These are phyloP conservation scores for Gambusia holbrooki DNA, from an alignment of 2,113 vertebrate species.

Conservation along the genomic window DNA sequence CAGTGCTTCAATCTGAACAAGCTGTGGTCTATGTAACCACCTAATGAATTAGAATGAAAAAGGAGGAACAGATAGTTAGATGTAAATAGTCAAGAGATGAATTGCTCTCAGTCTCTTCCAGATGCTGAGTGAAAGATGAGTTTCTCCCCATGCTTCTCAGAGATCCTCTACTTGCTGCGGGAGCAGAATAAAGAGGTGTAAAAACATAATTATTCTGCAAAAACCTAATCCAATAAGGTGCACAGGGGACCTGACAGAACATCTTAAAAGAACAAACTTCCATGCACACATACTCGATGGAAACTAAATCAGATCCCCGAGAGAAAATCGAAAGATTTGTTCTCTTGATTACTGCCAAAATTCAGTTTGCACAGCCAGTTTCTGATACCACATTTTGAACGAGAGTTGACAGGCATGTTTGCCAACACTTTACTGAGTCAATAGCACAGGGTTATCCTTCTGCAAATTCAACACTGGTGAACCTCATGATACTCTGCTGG, in stretches of 20 bases:
- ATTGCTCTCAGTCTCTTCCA: constrained; percentile 22
- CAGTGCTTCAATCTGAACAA: constrained; percentile 14
- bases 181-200: constrained; percentile 26
- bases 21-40: constrained; percentile 12
- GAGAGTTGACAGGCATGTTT: constrained; percentile 10
- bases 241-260: constrained; percentile 10
- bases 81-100: constrained; percentile 32
- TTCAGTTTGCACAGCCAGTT: constrained; percentile 4
- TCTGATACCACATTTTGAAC: not conserved
- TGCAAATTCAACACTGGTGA: not conserved
- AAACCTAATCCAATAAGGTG: constrained; percentile 30
- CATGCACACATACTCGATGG: constrained; percentile 18
- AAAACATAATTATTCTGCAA: constrained; percentile 38
- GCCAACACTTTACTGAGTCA: not conserved
- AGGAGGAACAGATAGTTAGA: constrained; percentile 3
- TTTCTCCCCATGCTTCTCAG: not conserved
- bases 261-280: constrained; percentile 25
- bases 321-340: constrained; percentile 19
- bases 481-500: not conserved
- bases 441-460: constrained; percentile 2
- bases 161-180: constrained; percentile 8
- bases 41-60: constrained; percentile 44
- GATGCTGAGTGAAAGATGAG: constrained; percentile 17
- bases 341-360: constrained; percentile 14
- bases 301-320: constrained; percentile 23